A percentile compares a stretch with the other conserved stretches of the same genome.
Conservation (phyloP, 2,888 invertebrate genomes). For the Lasius platythorax region DNA sequence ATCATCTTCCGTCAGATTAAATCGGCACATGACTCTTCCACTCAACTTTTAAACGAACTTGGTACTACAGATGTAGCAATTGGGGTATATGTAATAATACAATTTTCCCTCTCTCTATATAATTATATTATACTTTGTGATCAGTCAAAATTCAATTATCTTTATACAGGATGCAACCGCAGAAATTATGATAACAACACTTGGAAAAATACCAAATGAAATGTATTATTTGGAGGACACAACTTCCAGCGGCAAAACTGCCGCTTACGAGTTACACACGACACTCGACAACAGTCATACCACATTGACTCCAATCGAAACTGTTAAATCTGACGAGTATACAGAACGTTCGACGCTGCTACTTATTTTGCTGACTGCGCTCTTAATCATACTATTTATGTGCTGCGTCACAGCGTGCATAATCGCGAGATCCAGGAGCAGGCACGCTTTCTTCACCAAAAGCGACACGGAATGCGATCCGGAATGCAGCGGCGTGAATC, state of each 20-base stretch:
- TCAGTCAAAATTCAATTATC: constrained; percentile 10
- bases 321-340: neutral
- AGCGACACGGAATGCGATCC: constrained; percentile 76
- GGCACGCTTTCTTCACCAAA: constrained; percentile 61
- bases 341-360: constrained; percentile 71
- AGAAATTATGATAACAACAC: constrained; percentile 77
- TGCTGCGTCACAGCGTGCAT: constrained; percentile 78
- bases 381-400: constrained; percentile 74
- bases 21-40: constrained; percentile 61
- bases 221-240: constrained; percentile 78
- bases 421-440: constrained; percentile 74
- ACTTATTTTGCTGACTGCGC: constrained; percentile 67
- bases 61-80: constrained; percentile 74
- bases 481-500: constrained; percentile 74
- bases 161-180: constrained; percentile 73
- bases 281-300: neutral
- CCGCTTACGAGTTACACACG: neutral
- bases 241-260: neutral
- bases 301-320: neutral
- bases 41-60: constrained; percentile 73
- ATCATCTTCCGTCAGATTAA: constrained; percentile 21
- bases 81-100: constrained; percentile 64
- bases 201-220: constrained; percentile 76
- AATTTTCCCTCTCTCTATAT: neutral
- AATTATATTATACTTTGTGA: neutral